Evolutionary conservation across 2,113 vertebrate genomes (phyloP).

Genomic region (Saguinus imperator): DNA sequence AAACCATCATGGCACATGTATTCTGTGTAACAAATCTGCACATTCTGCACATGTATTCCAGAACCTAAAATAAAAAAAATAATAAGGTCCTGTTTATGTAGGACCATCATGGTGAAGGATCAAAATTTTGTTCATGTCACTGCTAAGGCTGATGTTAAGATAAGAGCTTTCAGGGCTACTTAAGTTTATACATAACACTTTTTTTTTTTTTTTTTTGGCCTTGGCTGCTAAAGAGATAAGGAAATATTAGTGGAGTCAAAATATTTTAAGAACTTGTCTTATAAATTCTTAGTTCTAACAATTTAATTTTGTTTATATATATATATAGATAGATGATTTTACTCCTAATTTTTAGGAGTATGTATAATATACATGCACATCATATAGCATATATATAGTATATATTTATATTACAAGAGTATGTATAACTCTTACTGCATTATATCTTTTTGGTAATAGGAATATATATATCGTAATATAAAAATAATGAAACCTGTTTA

Average conservation of each 20-base stretch:
- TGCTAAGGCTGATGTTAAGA: neutral
- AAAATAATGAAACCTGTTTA: neutral
- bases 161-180: neutral
- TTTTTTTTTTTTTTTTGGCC: constrained; percentile 1
- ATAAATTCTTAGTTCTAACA: constrained; percentile 7
- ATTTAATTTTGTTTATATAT: neutral
- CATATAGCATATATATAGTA: no score
- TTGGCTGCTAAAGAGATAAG: neutral
- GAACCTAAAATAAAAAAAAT: no score
- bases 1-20: no score
- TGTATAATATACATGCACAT: no score
- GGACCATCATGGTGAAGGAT: neutral
- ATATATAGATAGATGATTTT: neutral
- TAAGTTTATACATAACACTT: neutral
- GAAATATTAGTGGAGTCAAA: neutral
- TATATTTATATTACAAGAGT: neutral
- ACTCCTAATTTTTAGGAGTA: neutral
- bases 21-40: no score
- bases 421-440: neutral
- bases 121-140: neutral
- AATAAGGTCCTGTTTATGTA: neutral
- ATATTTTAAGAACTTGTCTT: neutral
- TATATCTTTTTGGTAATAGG: neutral
- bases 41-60: no score
- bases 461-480: neutral